Evolutionary conservation across 2,797 vertebrate genomes (phyloP).

Genomic region (Capromys pilorides): DNA sequence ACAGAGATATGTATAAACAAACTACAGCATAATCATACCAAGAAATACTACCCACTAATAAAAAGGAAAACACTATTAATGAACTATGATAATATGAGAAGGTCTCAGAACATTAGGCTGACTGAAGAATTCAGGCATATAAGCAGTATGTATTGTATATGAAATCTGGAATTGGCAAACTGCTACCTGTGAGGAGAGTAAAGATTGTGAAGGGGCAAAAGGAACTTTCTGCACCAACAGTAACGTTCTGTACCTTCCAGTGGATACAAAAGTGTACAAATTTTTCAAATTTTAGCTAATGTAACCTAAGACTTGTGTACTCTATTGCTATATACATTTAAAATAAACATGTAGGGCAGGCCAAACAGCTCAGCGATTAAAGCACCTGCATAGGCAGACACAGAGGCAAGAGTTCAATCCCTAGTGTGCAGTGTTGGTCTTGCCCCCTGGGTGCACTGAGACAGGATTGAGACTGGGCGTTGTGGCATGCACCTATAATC

Average conservation of each 20-base stretch:
- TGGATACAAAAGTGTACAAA: neutral
- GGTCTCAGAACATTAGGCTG: neutral
- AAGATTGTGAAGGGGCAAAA: neutral
- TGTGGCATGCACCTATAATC: too few relatives aligned
- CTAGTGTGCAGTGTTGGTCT: too few relatives aligned
- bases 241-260: neutral
- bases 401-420: too few relatives aligned
- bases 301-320: neutral
- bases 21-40: neutral
- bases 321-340: neutral
- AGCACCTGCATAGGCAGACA: too few relatives aligned
- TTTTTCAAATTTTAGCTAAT: constrained; percentile 7
- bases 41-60: neutral
- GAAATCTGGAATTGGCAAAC: neutral
- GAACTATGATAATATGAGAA: neutral
- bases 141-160: neutral
- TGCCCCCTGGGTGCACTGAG: too few relatives aligned
- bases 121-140: neutral
- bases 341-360: neutral
- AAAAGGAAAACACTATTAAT: neutral
- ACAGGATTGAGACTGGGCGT: too few relatives aligned
- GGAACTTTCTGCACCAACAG: neutral
- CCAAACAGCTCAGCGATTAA: too few relatives aligned
- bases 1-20: neutral
- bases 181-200: neutral